These are phyloP conservation scores for Solenopsis fugax DNA, from an alignment of 1,140 invertebrate genomes.

Conservation along the genomic window DNA sequence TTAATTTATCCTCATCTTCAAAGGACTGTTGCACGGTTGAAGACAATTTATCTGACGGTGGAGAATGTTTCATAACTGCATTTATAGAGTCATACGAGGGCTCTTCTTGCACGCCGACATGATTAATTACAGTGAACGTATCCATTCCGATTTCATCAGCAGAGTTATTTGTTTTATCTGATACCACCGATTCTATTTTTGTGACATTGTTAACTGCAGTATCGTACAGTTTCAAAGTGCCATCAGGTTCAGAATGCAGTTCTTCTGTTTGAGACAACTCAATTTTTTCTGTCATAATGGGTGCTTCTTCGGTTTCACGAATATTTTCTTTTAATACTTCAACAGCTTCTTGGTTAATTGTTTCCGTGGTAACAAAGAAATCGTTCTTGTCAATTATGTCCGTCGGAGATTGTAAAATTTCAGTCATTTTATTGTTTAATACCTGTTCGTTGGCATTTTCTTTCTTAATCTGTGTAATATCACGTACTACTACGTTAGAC, in stretches of 20 bases:
- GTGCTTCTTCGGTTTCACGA: background rate
- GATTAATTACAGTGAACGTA: background rate
- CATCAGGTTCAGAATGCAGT: background rate
- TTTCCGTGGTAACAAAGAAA: background rate
- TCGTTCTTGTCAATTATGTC: background rate
- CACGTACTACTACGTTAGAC: background rate
- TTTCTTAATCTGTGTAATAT: background rate
- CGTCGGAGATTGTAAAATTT: background rate
- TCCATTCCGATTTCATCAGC: background rate
- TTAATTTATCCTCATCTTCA: constrained; percentile 50
- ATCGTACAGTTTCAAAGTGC: background rate
- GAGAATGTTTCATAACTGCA: constrained; percentile 19
- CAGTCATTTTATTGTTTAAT: background rate
- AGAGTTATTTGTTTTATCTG: background rate
- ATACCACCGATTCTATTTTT: background rate
- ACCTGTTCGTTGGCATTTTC: background rate
- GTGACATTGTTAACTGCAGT: background rate
- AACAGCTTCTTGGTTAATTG: background rate
- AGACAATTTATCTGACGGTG: constrained; percentile 19
- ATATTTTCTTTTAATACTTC: background rate
- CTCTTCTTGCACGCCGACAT: background rate
- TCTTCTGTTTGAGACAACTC: constrained; percentile 45
- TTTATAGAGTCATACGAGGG: constrained; percentile 57
- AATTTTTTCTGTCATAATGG: constrained; percentile 11
- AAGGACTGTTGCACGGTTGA: background rate